A percentile compares a stretch with the other conserved stretches of the same genome.
phyloP scores from a whole-genome alignment of 1,140 invertebrate genomes.

The Hirudo medicinalis region DNA sequence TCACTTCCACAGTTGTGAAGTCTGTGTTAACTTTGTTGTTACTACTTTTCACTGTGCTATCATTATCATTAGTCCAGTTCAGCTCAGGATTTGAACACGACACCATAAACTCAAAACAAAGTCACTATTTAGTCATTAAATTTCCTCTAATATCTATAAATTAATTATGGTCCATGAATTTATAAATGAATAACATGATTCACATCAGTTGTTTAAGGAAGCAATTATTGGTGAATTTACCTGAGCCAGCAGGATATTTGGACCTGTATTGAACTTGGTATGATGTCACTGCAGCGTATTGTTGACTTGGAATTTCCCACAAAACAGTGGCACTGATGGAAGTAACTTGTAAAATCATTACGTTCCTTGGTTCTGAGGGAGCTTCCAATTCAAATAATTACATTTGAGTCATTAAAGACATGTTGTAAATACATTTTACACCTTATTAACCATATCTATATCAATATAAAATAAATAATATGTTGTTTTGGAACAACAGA shows the following conservation, averaged over 20 bases:
- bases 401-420: not conserved
- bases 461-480: not conserved
- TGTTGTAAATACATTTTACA: not conserved
- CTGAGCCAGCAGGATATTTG: constrained; percentile 4
- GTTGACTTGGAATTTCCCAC: not conserved
- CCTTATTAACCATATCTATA: not conserved
- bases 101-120: not conserved
- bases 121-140: not conserved
- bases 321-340: not conserved
- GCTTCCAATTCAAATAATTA: not conserved
- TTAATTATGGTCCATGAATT: not conserved
- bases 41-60: too few species aligned
- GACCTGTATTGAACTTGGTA: not conserved
- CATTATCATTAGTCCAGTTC: too few species aligned
- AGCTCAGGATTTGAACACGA: not conserved
- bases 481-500: not conserved
- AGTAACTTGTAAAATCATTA: not conserved
- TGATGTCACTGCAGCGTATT: not conserved
- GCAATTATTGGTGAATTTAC: not conserved
- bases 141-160: too few species aligned
- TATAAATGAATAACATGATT: not conserved
- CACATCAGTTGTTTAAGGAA: too few species aligned
- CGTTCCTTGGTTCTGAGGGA: constrained; percentile 2
- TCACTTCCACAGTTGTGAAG: not conserved
- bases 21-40: not conserved